Evolutionary conservation across 2,888 invertebrate genomes (phyloP).

Genomic region (Gymnocheta viridis): DNA sequence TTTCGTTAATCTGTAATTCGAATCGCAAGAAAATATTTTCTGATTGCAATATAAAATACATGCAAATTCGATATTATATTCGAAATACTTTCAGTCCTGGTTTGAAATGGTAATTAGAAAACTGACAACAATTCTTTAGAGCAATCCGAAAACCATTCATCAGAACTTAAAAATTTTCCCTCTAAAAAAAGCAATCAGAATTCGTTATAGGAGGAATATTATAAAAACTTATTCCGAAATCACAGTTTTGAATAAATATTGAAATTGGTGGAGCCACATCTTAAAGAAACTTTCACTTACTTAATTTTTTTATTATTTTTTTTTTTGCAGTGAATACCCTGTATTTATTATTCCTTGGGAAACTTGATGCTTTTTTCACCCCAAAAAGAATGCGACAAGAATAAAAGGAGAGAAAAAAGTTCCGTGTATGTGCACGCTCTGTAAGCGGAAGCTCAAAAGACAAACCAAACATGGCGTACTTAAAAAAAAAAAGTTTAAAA

Average conservation of each 20-base stretch:
- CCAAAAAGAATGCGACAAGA: conserved; percentile 48
- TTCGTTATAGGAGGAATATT: no score
- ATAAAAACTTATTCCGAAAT: no score
- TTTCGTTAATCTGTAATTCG: no score
- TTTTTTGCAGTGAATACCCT: conserved; percentile 24
- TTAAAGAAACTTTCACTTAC: background rate
- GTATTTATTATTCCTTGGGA: conserved; percentile 18
- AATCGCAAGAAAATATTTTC: no score
- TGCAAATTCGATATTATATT: no score
- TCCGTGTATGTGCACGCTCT: conserved; percentile 45
- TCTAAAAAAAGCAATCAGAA: no score
- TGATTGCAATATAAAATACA: no score
- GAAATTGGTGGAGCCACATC: background rate
- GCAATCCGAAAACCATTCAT: no score
- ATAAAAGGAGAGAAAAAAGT: conserved; percentile 51
- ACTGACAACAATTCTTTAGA: no score
- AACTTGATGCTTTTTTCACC: conserved; percentile 24
- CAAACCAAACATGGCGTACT: conserved; percentile 81
- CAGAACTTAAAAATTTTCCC: no score
- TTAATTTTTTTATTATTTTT: background rate
- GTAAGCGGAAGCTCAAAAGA: conserved; percentile 79
- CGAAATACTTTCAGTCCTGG: no score
- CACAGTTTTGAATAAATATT: background rate
- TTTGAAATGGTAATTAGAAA: no score
- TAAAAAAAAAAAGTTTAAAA: conserved; percentile 72